phyloP scores from a whole-genome alignment of 2,888 invertebrate genomes.

The Taenaris catops region DNA sequence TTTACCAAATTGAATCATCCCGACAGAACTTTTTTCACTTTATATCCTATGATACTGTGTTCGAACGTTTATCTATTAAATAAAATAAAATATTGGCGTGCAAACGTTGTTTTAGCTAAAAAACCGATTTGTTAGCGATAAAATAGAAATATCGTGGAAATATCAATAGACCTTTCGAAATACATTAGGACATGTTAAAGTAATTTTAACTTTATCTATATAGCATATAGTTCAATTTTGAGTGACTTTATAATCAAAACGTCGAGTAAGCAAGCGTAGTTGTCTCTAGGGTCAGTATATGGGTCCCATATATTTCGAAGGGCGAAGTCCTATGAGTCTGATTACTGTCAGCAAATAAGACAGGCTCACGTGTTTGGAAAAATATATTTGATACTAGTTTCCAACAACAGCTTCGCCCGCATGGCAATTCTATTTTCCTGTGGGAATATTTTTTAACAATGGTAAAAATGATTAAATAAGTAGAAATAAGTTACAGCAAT shows the following conservation, averaged over 20 bases:
- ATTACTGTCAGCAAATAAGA: conserved; percentile 66
- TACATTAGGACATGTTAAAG: background rate
- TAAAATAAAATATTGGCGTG: too few species aligned
- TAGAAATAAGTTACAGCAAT: too few species aligned
- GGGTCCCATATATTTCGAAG: conserved; percentile 51
- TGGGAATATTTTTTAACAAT: background rate
- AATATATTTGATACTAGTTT: conserved; percentile 31
- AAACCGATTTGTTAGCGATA: conserved; percentile 53
- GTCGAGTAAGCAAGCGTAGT: conserved; percentile 32
- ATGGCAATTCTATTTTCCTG: too few species aligned
- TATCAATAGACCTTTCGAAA: conserved; percentile 49
- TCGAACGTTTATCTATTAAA: too few species aligned
- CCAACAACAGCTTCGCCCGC: conserved; percentile 6
- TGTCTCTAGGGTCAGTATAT: conserved; percentile 57
- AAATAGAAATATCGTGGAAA: conserved; percentile 57
- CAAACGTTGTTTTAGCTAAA: too few species aligned
- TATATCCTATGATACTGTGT: too few species aligned
- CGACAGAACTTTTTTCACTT: too few species aligned
- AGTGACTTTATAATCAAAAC: conserved; percentile 11
- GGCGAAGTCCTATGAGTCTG: conserved; percentile 45
- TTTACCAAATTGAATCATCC: too few species aligned
- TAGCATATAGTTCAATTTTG: conserved; percentile 10
- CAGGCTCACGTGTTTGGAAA: conserved; percentile 51
- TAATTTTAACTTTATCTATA: conserved; percentile 15
- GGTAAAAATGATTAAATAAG: too few species aligned